These are phyloP conservation scores for Plagiodera versicolora DNA, from an alignment of 2,888 invertebrate species.

Conservation along the genomic window DNA sequence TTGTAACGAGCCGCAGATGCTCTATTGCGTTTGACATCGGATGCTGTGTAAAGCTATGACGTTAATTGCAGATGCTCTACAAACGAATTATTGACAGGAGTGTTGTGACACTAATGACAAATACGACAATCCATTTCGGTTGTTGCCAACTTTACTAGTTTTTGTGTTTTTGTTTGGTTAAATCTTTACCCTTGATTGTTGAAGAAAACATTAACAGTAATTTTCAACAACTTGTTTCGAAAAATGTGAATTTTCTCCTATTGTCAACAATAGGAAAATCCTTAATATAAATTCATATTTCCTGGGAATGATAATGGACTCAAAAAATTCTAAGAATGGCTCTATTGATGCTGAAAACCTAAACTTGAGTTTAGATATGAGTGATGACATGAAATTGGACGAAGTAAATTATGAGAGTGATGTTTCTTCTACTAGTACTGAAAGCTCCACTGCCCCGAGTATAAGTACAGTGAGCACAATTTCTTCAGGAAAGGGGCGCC, in stretches of 20 bases:
- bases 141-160: conserved; percentile 8
- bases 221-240: neutral
- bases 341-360: conserved; percentile 53
- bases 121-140: no score
- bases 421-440: conserved; percentile 79
- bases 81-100: no score
- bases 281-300: neutral
- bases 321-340: conserved; percentile 50
- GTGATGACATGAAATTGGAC: conserved; percentile 77
- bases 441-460: conserved; percentile 71
- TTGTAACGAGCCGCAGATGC: no score
- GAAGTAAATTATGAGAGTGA: conserved; percentile 86
- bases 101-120: no score
- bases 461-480: conserved; percentile 78
- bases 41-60: no score
- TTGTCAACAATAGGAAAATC: neutral
- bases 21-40: no score
- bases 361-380: conserved; percentile 63
- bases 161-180: conserved; percentile 16
- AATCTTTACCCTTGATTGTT: neutral
- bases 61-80: no score
- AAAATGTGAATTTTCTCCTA: conserved; percentile 2
- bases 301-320: conserved; percentile 46
- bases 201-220: neutral
- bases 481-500: conserved; percentile 60